Evolutionary conservation across 2,113 vertebrate species (phyloP).

Genomic region (Dinomys branickii): DNA sequence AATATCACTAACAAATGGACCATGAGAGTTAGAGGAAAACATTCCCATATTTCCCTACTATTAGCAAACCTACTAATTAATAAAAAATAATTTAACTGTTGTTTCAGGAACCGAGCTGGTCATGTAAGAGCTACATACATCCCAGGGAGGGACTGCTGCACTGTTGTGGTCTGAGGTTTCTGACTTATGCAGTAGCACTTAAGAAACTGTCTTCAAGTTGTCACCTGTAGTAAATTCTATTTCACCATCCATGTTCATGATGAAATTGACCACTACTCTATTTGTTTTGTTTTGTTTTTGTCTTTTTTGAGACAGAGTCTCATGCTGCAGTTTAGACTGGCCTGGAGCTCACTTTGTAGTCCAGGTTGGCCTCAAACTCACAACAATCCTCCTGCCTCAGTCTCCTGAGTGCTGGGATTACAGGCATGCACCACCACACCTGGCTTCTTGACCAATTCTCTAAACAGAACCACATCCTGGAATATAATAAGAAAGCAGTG

Average conservation of each 20-base stretch:
- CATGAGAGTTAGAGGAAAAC: not conserved
- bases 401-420: too few relatives aligned
- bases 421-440: too few relatives aligned
- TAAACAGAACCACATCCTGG: not conserved
- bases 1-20: not conserved
- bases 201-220: not conserved
- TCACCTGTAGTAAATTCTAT: not conserved
- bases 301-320: too few relatives aligned
- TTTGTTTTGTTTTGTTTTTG: too few relatives aligned
- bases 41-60: not conserved
- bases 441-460: not conserved
- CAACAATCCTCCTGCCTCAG: too few relatives aligned
- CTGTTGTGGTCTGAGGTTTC: not conserved
- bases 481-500: not conserved
- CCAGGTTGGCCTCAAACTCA: too few relatives aligned
- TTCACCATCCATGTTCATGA: not conserved
- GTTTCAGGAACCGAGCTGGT: not conserved
- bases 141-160: not conserved
- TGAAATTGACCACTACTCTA: too few relatives aligned
- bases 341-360: too few relatives aligned
- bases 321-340: too few relatives aligned
- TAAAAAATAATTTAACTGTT: constrained; percentile 1
- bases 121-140: not conserved
- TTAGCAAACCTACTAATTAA: not conserved
- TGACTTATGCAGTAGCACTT: not conserved